Evolutionary conservation across 2,113 vertebrate species (phyloP), one percentile per base, ranked within the genome.

Genomic region (Salminus brasiliensis): DNA sequence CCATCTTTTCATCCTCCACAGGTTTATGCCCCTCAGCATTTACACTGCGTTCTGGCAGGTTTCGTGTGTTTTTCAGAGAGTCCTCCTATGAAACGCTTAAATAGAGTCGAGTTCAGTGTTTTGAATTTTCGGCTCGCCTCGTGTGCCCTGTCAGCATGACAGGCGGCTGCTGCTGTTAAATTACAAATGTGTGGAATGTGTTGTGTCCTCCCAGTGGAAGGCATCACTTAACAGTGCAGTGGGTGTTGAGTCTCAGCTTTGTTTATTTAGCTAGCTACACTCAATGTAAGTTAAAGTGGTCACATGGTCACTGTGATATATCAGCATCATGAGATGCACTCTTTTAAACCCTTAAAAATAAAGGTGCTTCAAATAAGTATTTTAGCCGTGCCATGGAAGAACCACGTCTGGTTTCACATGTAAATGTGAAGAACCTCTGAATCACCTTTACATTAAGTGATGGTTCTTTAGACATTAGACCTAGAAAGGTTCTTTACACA

Each of bases 21-120:
- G 76, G 78, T 89, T 87, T 80, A 83, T 86, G 80, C 81, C 85
- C 87, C 76, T 60, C 36, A 78, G 76, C 65, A 45, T 7, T 60
- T 16, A 69, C 65, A 47, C 62, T 21, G 66, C 36, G 36, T 69
- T 59, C 49, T 78, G 52, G 55, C 55, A 78, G 4, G 32, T 52
- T 76, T 67, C 36, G 65, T 76, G 62, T 52, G 45, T 36, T 67
- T 76, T 65, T 53, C 60, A 16, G 27, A 76, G 32, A 76, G 53
- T 55, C 47, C 73, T 47, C 62, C 12, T 34, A 25, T 21, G 32
- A 73, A 73, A 15, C 18, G 41, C 57, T 34, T 75, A 8, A 39
- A 39, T 2, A 8, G 34, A 39, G 34, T 34, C 62, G 18, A 34
- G 15, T 65, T 27, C 12, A 53, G 11, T 27, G 32, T 76, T 36